Evolutionary conservation across 2,888 invertebrate species (phyloP).

Genomic region (Andrena camellia): DNA sequence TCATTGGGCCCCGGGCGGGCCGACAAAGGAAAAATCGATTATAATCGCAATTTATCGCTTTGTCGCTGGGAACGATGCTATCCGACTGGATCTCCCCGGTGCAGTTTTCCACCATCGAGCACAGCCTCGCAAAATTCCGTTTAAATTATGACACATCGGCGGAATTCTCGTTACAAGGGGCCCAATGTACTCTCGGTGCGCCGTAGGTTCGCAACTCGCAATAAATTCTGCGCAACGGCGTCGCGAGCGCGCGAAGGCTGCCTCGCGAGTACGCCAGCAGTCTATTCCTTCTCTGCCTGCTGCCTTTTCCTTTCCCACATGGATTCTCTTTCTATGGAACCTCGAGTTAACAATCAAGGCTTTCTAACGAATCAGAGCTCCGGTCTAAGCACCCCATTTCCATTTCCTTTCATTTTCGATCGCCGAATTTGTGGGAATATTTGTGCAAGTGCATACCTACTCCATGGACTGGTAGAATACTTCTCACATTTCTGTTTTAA

Average conservation of each 20-base stretch:
- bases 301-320: background rate
- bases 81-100: slow-evolving; percentile 26
- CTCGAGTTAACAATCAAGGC: background rate
- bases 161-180: slow-evolving; percentile 50
- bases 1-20: slow-evolving; percentile 13
- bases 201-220: slow-evolving; percentile 29
- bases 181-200: slow-evolving; percentile 30
- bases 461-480: background rate
- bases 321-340: background rate
- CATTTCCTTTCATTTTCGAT: background rate
- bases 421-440: no score
- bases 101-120: slow-evolving; percentile 35
- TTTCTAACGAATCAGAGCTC: background rate
- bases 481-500: no score
- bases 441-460: no score
- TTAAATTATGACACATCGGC: slow-evolving; percentile 64
- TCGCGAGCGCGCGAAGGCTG: slow-evolving; percentile 37
- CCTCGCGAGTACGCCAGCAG: slow-evolving; percentile 16
- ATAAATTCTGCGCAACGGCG: slow-evolving; percentile 56
- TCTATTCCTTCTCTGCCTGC: background rate
- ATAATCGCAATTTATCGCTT: slow-evolving; percentile 39
- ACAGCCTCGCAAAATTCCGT: slow-evolving; percentile 43
- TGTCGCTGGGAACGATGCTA: slow-evolving; percentile 21
- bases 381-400: background rate
- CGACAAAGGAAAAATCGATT: slow-evolving; percentile 42